Base-by-base conservation (phyloP, 2,888 invertebrate species). In the Lithophane leautieri region DNA sequence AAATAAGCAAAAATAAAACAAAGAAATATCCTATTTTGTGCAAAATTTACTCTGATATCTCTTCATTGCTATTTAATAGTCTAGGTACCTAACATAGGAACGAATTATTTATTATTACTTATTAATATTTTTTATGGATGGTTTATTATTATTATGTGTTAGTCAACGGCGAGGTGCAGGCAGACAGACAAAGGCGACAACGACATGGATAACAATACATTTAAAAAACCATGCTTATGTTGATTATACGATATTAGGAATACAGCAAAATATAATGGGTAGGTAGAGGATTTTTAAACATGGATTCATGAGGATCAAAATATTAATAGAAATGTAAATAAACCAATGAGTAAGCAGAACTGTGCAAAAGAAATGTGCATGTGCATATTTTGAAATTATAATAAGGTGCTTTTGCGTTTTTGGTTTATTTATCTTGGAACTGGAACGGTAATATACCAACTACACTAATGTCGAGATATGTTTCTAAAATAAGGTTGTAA, bases 141-240 rank as follows among this genome's bases (percentile, higher is more conserved):
- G 9, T 52, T 40, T 52, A 50, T 78, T 69, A 63, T 65, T 78
- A 79, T 76, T 66, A 19, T 68, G 73, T 79, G 89, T 91, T 89
- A 90, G 90, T 90, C 78, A 84, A 85, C 88, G 89, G 89, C 80
- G 88, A 89, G 91, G 92, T 91, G 90, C 92, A 91, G 90, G 82
- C 91, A 92, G 91, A 91, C 88, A 92, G 91, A 90, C 86, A 90
- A 86, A 89, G 89, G 88, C 88, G 86, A 75, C 61, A 78, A 61
- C 76, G 44, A 75, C 62, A 83, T 80, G 56, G 50, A 77, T 11
- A 28, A 58, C 60, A 73, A 69, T 69, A 70, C 67, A 73, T 56
- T 54, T 7, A 63, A 72, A 69, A 47, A 58, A 19, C 0, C 87
- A 87, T 88, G 86, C 86, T 77, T 54, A 28, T 50, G 50, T 60